A percentile compares a stretch with the other conserved stretches of the same genome.
These are phyloP conservation scores for Pseudoatta argentina DNA, from an alignment of 1,140 invertebrate genomes.

Conservation along the genomic window DNA sequence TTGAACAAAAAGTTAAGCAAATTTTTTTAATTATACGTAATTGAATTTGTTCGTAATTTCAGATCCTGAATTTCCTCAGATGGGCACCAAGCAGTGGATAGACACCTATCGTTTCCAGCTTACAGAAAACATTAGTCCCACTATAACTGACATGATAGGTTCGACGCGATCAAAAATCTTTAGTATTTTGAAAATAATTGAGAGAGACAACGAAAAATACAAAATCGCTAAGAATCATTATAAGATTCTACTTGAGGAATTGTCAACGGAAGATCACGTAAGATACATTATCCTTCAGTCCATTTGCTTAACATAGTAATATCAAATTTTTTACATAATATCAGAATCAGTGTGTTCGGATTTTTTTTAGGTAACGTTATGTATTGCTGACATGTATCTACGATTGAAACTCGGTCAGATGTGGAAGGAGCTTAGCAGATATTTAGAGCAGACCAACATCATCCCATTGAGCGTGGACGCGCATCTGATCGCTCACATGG, in stretches of 20 bases:
- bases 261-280: conserved; percentile 76
- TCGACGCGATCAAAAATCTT: conserved; percentile 79
- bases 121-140: conserved; percentile 62
- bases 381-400: conserved; percentile 74
- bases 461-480: conserved; percentile 75
- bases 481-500: conserved; percentile 76
- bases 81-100: conserved; percentile 72
- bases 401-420: conserved; percentile 76
- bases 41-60: conserved; percentile 14
- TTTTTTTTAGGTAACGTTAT: conserved; percentile 75
- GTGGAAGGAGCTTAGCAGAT: conserved; percentile 75
- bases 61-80: conserved; percentile 76
- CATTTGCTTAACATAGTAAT: not conserved
- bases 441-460: conserved; percentile 73
- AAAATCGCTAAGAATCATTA: conserved; percentile 72
- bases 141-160: conserved; percentile 73
- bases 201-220: conserved; percentile 65
- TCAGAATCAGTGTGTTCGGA: not conserved
- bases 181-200: conserved; percentile 74
- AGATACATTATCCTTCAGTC: conserved; percentile 9
- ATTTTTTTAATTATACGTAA: not conserved
- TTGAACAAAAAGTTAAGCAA: not conserved
- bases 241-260: conserved; percentile 69
- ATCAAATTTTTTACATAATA: not conserved
- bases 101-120: conserved; percentile 68